phyloP scores from a whole-genome alignment of 2,113 vertebrate genomes.

The Callaeas wilsoni region DNA sequence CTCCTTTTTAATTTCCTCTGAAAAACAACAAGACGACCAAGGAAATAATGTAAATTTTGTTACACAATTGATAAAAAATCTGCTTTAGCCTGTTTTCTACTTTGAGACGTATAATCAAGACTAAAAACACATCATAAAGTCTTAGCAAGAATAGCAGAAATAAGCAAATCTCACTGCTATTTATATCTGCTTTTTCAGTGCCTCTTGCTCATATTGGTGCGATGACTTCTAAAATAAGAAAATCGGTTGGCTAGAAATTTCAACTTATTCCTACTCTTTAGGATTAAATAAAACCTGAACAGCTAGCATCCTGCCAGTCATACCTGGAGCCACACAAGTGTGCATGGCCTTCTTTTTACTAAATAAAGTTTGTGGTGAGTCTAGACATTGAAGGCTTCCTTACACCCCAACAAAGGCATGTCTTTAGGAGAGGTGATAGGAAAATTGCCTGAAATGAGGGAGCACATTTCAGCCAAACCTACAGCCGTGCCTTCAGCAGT shows the following conservation, averaged over 20 bases:
- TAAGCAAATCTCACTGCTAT: background rate
- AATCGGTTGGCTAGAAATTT: background rate
- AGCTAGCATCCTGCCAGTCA: background rate
- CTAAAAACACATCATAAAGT: background rate
- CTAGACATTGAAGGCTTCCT: background rate
- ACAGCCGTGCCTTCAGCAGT: background rate
- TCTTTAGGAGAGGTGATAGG: background rate
- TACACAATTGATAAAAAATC: background rate
- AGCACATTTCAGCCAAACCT: background rate
- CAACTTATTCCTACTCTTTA: background rate
- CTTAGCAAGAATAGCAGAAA: background rate
- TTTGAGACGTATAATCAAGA: background rate
- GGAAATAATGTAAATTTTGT: background rate
- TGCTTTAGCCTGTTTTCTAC: background rate
- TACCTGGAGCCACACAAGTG: background rate
- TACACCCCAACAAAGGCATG: background rate
- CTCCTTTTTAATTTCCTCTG: background rate
- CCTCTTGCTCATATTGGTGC: background rate
- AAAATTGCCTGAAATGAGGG: background rate
- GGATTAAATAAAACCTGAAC: background rate
- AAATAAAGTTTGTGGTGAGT: background rate
- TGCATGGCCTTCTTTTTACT: background rate
- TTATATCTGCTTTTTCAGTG: background rate
- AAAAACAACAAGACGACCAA: background rate
- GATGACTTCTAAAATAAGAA: background rate